Conservation (phyloP, 2,888 invertebrate genomes). For the Nebria brevicollis region DNA sequence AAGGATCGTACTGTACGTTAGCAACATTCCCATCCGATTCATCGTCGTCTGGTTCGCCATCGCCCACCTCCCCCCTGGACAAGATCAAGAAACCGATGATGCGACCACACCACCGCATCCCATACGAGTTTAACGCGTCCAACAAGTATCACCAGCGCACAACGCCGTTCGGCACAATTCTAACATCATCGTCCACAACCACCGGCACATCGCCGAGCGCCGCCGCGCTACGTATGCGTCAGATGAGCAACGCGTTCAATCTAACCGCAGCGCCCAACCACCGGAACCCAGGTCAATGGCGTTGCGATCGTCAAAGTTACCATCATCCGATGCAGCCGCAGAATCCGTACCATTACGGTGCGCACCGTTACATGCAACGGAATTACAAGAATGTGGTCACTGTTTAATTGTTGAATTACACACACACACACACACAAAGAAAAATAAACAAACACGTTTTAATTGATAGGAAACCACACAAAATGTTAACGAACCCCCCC, state of each 20-base stretch:
- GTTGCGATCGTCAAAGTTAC: conserved; percentile 34
- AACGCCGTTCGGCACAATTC: background rate
- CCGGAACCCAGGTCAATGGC: conserved; percentile 28
- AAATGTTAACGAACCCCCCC: background rate
- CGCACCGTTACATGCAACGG: conserved; percentile 32
- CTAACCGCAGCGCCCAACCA: background rate
- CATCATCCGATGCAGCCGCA: conserved; percentile 19
- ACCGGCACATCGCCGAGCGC: conserved; percentile 3
- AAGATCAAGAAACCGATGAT: conserved; percentile 32
- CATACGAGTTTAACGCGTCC: background rate
- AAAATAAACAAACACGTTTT: conserved; percentile 9
- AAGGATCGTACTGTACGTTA: conserved; percentile 71
- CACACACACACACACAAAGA: background rate
- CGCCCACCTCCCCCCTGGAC: conserved; percentile 47
- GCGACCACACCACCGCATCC: conserved; percentile 7
- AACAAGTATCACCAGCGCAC: conserved; percentile 22
- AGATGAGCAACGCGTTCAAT: conserved; percentile 12
- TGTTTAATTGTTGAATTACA: conserved; percentile 18
- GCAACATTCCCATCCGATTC: conserved; percentile 65
- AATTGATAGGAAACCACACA: conserved; percentile 9
- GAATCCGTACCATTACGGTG: conserved; percentile 29
- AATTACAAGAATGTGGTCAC: conserved; percentile 43
- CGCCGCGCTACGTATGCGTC: conserved; percentile 34
- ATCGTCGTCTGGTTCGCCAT: conserved; percentile 51
- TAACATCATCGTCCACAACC: background rate